A percentile compares a stretch with the other conserved stretches of the same genome.
These are phyloP conservation scores for Tinamus guttatus DNA, from an alignment of 2,113 vertebrate genomes.

Conservation along the genomic window DNA sequence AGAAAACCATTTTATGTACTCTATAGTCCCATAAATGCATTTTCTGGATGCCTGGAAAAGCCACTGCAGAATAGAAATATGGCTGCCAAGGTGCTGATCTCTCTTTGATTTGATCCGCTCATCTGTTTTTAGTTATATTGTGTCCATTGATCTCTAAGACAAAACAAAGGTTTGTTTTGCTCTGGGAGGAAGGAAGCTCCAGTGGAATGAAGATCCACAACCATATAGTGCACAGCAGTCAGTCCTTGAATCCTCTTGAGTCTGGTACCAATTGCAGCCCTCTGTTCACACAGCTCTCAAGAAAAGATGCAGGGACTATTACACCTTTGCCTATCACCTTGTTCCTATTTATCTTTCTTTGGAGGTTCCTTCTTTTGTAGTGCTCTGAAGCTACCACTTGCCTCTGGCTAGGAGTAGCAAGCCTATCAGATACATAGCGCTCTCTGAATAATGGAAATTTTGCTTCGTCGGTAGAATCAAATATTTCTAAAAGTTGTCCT, in stretches of 20 bases:
- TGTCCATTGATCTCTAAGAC: conserved; percentile 55
- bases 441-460: conserved; percentile 51
- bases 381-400: conserved; percentile 39
- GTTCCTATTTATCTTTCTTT: conserved; percentile 19
- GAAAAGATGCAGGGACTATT: background rate
- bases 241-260: background rate
- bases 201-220: conserved; percentile 33
- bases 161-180: conserved; percentile 48
- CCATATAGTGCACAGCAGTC: background rate
- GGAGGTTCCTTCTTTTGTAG: conserved; percentile 41
- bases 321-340: conserved; percentile 49
- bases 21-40: background rate
- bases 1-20: conserved; percentile 16
- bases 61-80: background rate
- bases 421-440: conserved; percentile 22
- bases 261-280: conserved; percentile 49
- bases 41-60: conserved; percentile 10
- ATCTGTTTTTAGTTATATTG: conserved; percentile 46
- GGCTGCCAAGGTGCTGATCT: background rate
- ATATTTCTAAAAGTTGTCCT: conserved; percentile 41
- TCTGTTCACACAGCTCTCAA: conserved; percentile 8
- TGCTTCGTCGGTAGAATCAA: conserved; percentile 38
- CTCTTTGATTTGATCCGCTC: conserved; percentile 7
- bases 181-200: conserved; percentile 30
- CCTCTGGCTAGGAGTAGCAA: conserved; percentile 39